Base-by-base conservation (phyloP, 2,888 invertebrate species). In the Odontocolon sp. region DNA sequence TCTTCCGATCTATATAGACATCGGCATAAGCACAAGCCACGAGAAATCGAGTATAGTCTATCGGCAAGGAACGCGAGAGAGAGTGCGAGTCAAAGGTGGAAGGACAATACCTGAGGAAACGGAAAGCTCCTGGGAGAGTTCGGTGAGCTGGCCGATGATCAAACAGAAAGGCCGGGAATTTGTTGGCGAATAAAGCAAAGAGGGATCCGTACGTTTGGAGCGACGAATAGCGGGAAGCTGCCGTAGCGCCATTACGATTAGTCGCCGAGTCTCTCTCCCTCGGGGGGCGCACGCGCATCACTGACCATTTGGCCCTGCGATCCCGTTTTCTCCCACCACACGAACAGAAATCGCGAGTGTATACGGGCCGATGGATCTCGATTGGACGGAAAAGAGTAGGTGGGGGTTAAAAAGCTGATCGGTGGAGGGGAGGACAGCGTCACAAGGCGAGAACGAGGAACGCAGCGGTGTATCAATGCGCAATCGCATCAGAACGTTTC, bases 401-500 rank as follows among this genome's bases (percentile, higher is more conserved):
- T 23, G 61, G 56, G 69, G 80, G 79, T 56, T 42, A 54, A 68
- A 77, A 73, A 79, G 67, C 54, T 40, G 67, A 72, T 72, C 82
- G 28, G 54, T 42, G 57, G 64, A 59, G 77, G 82, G 21, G 42
- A 63, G 69, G 78, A 74, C 72, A 85, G 84, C 85, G 84, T 85
- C 87, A 83, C 84, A 82, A 83, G 84, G 80, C 81, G 82, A 83
- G 83, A 81, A 82, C 82, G 82, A 82, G 82, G 80, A 83, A 79
- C 82, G 82, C 82, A 81, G 83, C 80, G 84, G 83, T 86, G 86
- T 87, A 86, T 86, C 83, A 87, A 85, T 87, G 88, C 88, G 88
- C 88, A 88, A 88, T 88, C 88, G 88, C 88, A 88, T 85, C 86
- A 84, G 85, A 84, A 86, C 87, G 83, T 83, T 86, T 84, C 84